These are phyloP conservation scores for Rhynchonycteris naso DNA, from an alignment of 2,797 vertebrate genomes.

Conservation along the genomic window DNA sequence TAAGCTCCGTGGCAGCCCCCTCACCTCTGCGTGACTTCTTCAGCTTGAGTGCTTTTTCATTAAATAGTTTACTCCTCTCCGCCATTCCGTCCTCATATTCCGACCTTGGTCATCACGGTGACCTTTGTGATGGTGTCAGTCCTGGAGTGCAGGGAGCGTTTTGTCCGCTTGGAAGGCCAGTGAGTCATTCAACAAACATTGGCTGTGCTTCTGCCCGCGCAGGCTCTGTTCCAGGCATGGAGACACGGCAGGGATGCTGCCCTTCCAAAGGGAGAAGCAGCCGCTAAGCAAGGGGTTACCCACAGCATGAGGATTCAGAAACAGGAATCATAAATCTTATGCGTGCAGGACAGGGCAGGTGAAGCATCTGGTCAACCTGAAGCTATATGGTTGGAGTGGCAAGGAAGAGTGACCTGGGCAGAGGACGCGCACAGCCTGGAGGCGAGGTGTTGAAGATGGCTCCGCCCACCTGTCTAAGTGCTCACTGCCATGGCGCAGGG, in stretches of 20 bases:
- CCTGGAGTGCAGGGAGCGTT: rapidly evolving
- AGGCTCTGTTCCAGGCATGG: rapidly evolving
- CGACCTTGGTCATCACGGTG: rapidly evolving
- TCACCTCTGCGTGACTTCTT: too few relatives aligned
- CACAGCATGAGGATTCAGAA: not conserved
- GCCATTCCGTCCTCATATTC: rapidly evolving
- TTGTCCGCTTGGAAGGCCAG: not conserved
- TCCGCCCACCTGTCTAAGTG: rapidly evolving
- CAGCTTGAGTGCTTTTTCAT: rapidly evolving
- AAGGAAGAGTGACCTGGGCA: rapidly evolving
- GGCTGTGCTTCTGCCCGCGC: rapidly evolving
- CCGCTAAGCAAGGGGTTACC: rapidly evolving
- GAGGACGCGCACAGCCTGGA: not conserved
- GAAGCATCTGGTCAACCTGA: too few relatives aligned
- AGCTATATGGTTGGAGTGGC: rapidly evolving
- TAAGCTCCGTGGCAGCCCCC: rapidly evolving
- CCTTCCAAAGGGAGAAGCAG: rapidly evolving
- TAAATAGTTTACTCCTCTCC: rapidly evolving
- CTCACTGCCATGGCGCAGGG: rapidly evolving
- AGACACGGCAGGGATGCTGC: not conserved
- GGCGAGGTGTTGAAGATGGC: rapidly evolving
- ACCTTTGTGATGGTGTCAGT: rapidly evolving
- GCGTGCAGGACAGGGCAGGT: rapidly evolving
- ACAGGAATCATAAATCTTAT: rapidly evolving
- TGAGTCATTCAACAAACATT: not conserved